Evolutionary conservation across 2,113 vertebrate species (phyloP), one percentile per base, ranked within the genome.

Genomic region (Nanorana parkeri): DNA sequence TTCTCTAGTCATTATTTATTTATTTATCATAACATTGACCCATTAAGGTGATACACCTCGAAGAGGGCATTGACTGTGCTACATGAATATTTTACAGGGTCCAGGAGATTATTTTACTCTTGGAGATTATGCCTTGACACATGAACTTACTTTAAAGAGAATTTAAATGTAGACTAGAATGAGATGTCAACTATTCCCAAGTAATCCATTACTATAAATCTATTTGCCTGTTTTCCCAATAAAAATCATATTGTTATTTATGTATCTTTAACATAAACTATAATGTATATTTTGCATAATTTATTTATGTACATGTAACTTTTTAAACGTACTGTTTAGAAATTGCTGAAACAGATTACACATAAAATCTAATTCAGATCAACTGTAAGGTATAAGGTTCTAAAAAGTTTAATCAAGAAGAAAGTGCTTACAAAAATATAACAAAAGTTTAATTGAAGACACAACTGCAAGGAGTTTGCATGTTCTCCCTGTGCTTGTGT

Each of bases 71-170:
- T 4, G 68, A n/a, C 66, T 0, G 28, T 0, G 0, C 4, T 2
- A 69, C 80, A 81, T 86, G 3, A 89, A 85, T 88, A 89, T 85
- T 88, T 88, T 60, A 89, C 60, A 55, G 61, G 26, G 28, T 41
- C 41, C 67, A 24, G 41, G 41, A 75, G 58, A 68, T 32, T 69
- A 68, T 79, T 73, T 86, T 80, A 79, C 74, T 61, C 1, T 32
- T 4, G 26, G 23, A 85, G 80, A 78, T 80, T 64, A 54, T 17
- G 66, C 47, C 20, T 54, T 36, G 51, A 68, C 60, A 68, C 67
- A 56, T 19, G 68, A 65, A 74, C 52, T 29, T 15, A 68, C 52
- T 55, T 66, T 52, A 8, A 66, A 55, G 47, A 67, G 63, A 56
- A 23, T 23, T 23, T 16, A 63, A 65, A 36, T 10, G 17, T 5